Evolutionary conservation across 2,888 invertebrate species (phyloP).

Genomic region (Macrosiphum euphorbiae): DNA sequence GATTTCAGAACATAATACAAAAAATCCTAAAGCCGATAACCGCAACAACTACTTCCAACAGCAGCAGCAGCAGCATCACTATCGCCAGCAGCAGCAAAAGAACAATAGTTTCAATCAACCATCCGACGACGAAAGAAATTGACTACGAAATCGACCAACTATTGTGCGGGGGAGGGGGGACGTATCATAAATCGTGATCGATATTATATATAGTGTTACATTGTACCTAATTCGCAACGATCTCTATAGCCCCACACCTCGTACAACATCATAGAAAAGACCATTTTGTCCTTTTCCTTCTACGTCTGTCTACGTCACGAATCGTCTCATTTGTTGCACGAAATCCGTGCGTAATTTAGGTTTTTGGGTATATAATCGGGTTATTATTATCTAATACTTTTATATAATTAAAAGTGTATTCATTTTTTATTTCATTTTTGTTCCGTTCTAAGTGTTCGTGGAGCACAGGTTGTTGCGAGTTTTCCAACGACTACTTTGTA

Average conservation of each 20-base stretch:
- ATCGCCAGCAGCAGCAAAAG: constrained; percentile 25
- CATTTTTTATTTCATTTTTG: neutral
- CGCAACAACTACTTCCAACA: neutral
- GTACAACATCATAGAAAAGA: neutral
- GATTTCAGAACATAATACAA: constrained; percentile 35
- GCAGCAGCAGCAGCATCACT: neutral
- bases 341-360: neutral
- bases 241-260: constrained; percentile 46
- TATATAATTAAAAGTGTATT: neutral
- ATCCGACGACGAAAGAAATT: constrained; percentile 48
- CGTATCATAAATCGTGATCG: constrained; percentile 5
- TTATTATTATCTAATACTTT: neutral
- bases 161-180: neutral
- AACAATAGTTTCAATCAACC: constrained; percentile 26
- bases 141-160: neutral
- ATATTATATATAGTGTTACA: constrained; percentile 19
- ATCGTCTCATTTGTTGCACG: neutral
- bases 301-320: neutral
- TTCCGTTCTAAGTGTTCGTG: neutral
- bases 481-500: neutral
- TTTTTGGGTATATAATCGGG: constrained; percentile 18
- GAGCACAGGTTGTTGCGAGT: neutral
- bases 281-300: constrained; percentile 32
- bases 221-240: constrained; percentile 51
- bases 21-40: constrained; percentile 11